These are phyloP conservation scores for Fringilla coelebs DNA, from an alignment of 2,797 vertebrate genomes.

Conservation along the genomic window DNA sequence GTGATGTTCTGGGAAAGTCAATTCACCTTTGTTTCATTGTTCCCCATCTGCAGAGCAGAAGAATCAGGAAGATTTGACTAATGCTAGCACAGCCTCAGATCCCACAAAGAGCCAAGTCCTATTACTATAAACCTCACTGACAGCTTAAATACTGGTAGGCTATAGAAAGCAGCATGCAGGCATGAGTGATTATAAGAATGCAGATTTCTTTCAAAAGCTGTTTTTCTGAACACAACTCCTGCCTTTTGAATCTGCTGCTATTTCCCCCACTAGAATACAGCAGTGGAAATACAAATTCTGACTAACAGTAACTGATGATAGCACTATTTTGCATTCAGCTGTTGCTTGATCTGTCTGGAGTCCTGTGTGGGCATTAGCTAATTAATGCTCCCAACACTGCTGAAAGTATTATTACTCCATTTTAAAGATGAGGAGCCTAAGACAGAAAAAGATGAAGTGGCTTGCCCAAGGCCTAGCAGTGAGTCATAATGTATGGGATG, in stretches of 20 bases:
- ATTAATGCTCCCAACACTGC: slow-evolving; percentile 26
- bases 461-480: slow-evolving; percentile 35
- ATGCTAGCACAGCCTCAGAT: not conserved
- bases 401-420: slow-evolving; percentile 33
- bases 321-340: slow-evolving; percentile 13
- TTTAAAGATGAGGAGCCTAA: slow-evolving; percentile 25
- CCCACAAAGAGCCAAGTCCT: not conserved
- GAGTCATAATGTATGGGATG: slow-evolving; percentile 49
- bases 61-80: slow-evolving; percentile 6
- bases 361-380: slow-evolving; percentile 46
- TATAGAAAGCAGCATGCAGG: not conserved
- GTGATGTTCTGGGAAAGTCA: not conserved
- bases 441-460: slow-evolving; percentile 44
- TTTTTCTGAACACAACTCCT: not conserved
- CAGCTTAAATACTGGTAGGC: slow-evolving; percentile 23
- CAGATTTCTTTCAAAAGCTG: not conserved
- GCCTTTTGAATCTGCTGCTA: not conserved
- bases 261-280: not conserved
- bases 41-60: not conserved
- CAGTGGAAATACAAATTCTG: slow-evolving; percentile 45
- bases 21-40: not conserved
- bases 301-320: slow-evolving; percentile 57
- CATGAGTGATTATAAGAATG: not conserved
- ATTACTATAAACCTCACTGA: not conserved
- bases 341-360: slow-evolving; percentile 44